Percentiles rank a stretch among this genome's conserved stretches.
Evolutionary conservation across 2,888 invertebrate genomes (phyloP).

Genomic region (Nymphalis polychloros): DNA sequence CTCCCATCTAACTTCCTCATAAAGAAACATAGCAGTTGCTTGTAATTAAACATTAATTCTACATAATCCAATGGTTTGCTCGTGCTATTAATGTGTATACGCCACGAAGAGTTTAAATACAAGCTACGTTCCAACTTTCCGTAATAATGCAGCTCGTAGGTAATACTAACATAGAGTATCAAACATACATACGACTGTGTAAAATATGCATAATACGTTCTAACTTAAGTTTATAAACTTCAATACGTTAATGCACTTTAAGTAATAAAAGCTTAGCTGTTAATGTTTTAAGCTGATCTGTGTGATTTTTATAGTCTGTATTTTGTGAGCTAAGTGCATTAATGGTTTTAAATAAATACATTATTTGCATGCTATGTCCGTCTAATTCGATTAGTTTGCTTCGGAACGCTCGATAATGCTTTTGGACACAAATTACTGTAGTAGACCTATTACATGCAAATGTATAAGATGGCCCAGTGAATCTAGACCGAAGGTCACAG

Average conservation of each 20-base stretch:
- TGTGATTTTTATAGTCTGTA: too few species aligned
- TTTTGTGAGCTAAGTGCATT: too few species aligned
- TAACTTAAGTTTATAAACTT: too few species aligned
- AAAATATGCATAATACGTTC: too few species aligned
- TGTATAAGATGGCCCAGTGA: too few species aligned
- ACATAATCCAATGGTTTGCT: neutral
- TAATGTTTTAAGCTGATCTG: too few species aligned
- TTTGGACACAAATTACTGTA: constrained; percentile 7
- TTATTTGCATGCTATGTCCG: constrained; percentile 17
- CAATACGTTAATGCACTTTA: too few species aligned
- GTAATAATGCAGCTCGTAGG: constrained; percentile 2
- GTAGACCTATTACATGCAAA: neutral
- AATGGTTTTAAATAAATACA: neutral
- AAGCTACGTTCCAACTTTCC: constrained; percentile 1
- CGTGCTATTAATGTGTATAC: neutral
- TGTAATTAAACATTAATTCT: neutral
- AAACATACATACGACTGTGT: neutral
- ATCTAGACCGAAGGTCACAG: too few species aligned
- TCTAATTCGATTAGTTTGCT: constrained; percentile 22
- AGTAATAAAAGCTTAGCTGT: too few species aligned
- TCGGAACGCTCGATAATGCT: constrained; percentile 17
- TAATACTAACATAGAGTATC: neutral
- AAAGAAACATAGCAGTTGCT: neutral
- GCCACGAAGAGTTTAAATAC: neutral
- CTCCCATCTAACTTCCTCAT: too few species aligned